Evolutionary conservation across 2,888 invertebrate genomes (phyloP), one percentile per base, ranked within the genome.

Genomic region (Melanophora roralis): DNA sequence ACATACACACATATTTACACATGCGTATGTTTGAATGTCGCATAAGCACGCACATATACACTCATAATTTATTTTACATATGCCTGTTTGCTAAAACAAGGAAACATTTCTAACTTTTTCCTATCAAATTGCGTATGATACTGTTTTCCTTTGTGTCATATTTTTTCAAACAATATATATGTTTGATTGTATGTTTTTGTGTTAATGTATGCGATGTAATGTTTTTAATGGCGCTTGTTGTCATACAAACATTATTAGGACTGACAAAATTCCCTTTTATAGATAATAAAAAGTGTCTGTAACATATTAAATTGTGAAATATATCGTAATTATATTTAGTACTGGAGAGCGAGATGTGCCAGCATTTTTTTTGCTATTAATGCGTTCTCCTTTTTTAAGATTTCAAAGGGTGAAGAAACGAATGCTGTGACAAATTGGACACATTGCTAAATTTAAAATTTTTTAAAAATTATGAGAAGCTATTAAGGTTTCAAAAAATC

Each of bases 171-270:
- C 36, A 74, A 67, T 59, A 59, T 65, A 27, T 62, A 55, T 45
- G 36, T 32, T 55, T 49, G 59, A 74, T 67, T 74, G 59, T 59
- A 74, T 59, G 49, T n/a, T n/a, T 62, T 64, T 45, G 36, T 32
- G 65, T 49, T 67, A 74, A 74, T 74, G 59, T 59, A 74, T 59
- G 49, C 67, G 59, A 23, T 51, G 59, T 74, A 59, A 23, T 74
- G 43, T 59, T 74, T 74, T 74, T 67, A 74, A 74, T 74, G 67
- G 27, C 51, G 40, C 53, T 16, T 53, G 62, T 27, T 65, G 57
- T 49, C 32, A 32, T 57, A 47, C 19, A 38, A 65, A 57, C 47
- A 27, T 14, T 49, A 57, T 73, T 74, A 65, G 40, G 47, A 34
- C 34, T 34, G 27, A 47, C 23, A 57, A 65, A 57, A 59, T 59